A percentile compares a stretch with the other conserved stretches of the same genome.
These are phyloP conservation scores for Stenotaenia linearis DNA, from an alignment of 2,888 invertebrate genomes.

Conservation along the genomic window DNA sequence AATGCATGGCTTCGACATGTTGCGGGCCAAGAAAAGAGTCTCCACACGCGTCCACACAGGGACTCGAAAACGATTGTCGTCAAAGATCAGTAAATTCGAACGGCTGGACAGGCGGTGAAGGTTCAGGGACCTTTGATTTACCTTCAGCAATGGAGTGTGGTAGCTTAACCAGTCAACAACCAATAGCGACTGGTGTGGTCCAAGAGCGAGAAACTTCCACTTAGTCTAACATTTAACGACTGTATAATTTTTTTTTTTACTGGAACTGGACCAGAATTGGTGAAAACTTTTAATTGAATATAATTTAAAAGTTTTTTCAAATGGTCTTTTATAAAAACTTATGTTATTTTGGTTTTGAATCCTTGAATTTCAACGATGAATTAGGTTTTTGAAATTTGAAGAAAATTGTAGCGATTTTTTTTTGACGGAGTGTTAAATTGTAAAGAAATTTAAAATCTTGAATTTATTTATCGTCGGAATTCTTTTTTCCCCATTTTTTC, in stretches of 20 bases:
- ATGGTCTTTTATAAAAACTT: not conserved
- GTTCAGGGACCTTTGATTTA: not conserved
- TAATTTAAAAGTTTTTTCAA: not conserved
- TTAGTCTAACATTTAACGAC: not conserved
- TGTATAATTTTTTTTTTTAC: not conserved
- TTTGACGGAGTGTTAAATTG: not conserved
- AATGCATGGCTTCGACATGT: conserved; percentile 81
- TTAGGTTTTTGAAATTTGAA: not conserved
- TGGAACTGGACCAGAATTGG: not conserved
- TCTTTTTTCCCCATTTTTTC: too few species aligned
- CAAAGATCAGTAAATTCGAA: not conserved
- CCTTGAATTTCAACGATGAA: not conserved
- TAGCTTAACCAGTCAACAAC: not conserved
- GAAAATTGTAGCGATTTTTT: not conserved
- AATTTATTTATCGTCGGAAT: too few species aligned
- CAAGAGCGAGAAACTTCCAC: not conserved
- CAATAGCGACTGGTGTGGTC: not conserved
- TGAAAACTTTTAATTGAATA: not conserved
- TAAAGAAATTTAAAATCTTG: not conserved
- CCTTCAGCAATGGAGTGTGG: conserved; percentile 21
- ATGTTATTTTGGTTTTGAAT: not conserved
- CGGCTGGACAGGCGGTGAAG: not conserved
- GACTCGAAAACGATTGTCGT: not conserved
- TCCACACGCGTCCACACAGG: not conserved
- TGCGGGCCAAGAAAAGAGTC: conserved; percentile 55